Evolutionary conservation across 2,797 vertebrate species (phyloP), one percentile per base, ranked within the genome.

Genomic region (Danio tinwini): DNA sequence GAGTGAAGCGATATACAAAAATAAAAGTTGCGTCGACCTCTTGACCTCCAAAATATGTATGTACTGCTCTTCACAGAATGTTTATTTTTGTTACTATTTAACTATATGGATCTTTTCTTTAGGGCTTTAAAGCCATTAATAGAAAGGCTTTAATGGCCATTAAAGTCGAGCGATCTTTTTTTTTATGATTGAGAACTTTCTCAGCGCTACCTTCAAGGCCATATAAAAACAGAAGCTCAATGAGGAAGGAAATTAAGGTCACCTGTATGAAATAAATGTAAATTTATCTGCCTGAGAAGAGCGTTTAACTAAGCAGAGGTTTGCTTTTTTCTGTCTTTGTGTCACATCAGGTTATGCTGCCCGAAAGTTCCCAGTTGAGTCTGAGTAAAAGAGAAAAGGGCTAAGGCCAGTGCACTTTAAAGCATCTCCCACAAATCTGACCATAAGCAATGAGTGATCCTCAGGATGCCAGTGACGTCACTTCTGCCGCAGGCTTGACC

Each of bases 301-400:
- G 1, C 29, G n/a, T 69, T 62, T 55, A 68, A 67, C 17, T 55
- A 40, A 62, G 50, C 37, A 14, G 53, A 29, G 21, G 1, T 76
- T 74, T 16, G 75, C 1, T 82, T 58, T 67, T 77, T 39, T 21
- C 29, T 42, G 1, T 29, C 40, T 47, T 21, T 71, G 17, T n/a
- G n/a, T 59, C 62, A 67, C 21, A 9, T 55, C 68, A 88, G 88
- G 88, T 89, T 88, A 89, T 89, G 86, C 85, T 89, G 82, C 85
- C 76, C 83, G 64, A 84, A 86, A 79, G 80, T 78, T 82, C 85
- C 83, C 80, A 80, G 84, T 77, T 89, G 84, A 86, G 82, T 86
- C 86, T 85, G 84, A 89, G 85, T 82, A 84, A 88, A 82, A 88
- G 81, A 82, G 87, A 89, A 82, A 89, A 89, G 78, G 88, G 88